phyloP scores from a whole-genome alignment of 2,888 invertebrate species.

The Tiliacea citrago region DNA sequence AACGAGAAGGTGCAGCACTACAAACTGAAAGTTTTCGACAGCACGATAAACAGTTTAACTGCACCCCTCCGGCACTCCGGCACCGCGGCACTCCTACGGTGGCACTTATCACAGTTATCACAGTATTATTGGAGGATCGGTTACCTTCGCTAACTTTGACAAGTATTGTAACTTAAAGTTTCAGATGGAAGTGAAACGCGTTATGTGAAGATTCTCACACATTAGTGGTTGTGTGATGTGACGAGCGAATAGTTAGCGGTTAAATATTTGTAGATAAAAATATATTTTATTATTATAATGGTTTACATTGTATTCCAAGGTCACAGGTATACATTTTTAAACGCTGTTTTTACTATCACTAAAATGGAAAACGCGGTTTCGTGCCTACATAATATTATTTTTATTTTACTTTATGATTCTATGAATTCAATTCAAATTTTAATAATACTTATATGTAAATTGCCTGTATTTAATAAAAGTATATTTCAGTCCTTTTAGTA shows the following conservation, averaged over 20 bases:
- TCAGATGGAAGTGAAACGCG: neutral
- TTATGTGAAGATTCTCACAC: slow-evolving; percentile 14
- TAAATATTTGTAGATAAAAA: neutral
- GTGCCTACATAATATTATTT: neutral
- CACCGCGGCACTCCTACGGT: slow-evolving; percentile 11
- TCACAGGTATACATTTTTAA: neutral
- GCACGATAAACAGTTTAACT: slow-evolving; percentile 48
- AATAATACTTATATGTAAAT: neutral
- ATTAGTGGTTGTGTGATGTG: neutral
- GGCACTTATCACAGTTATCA: slow-evolving; percentile 34
- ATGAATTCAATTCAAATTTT: neutral
- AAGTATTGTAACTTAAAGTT: slow-evolving; percentile 26
- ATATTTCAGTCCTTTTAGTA: neutral
- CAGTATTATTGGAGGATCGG: slow-evolving; percentile 35
- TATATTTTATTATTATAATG: neutral
- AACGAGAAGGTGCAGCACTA: slow-evolving; percentile 1
- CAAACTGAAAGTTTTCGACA: slow-evolving; percentile 43
- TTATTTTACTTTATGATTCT: neutral
- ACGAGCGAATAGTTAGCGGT: neutral
- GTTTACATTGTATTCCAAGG: neutral
- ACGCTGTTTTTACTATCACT: neutral
- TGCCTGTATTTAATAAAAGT: neutral
- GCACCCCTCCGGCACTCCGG: slow-evolving; percentile 13
- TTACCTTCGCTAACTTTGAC: slow-evolving; percentile 43
- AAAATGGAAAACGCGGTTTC: neutral